Evolutionary conservation across 2,113 vertebrate genomes (phyloP), one percentile per base, ranked within the genome.

Genomic region (Brachyhypopomus gauderio): DNA sequence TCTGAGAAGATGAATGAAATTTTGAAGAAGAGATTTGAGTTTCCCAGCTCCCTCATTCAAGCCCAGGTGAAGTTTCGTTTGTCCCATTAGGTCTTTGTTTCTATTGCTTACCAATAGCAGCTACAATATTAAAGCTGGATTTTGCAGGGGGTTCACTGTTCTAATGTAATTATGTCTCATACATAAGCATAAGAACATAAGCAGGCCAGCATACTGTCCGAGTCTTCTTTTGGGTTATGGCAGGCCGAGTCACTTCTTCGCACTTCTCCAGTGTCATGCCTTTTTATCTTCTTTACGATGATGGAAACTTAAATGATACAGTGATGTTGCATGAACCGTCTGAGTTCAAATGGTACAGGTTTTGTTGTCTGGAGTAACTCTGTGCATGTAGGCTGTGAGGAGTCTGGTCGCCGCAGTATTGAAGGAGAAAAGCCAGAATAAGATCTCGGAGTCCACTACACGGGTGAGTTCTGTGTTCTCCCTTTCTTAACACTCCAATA

Each of bases 11-110:
- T 95, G 94, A 92, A 89, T 72, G 97, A 98, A 83, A 90, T 93
- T 87, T 90, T 98, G 85, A 96, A 92, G 88, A 93, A 92, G 64
- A 93, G 91, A 20, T 94, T 99, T 88, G 96, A 96, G 78, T 99
- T 99, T 91, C 94, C 94, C 86, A 97, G 95, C 88, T 88, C 94
- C 2, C 86, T 95, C 86, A 91, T 98, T 81, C 96, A 98, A 75
- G 95, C 95, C 71, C 96, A 99, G 96, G 97, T 98, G 91, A 92
- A 12, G 12, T 52, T 7, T 52, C 41, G 9, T 8, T 52, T 52
- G 12, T 52, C 45, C 19, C 34, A 62, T 16, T 4, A 22, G 14
- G 64, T 19, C 34, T 67, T 67, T 8, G 64, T 27, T 76, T 27
- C 25, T 7, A 27, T 48, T 52, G 19, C n/a, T 55, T 27, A 77